Evolutionary conservation across 2,888 invertebrate species (phyloP), one percentile per base, ranked within the genome.

Genomic region (Clusia tigrina): DNA sequence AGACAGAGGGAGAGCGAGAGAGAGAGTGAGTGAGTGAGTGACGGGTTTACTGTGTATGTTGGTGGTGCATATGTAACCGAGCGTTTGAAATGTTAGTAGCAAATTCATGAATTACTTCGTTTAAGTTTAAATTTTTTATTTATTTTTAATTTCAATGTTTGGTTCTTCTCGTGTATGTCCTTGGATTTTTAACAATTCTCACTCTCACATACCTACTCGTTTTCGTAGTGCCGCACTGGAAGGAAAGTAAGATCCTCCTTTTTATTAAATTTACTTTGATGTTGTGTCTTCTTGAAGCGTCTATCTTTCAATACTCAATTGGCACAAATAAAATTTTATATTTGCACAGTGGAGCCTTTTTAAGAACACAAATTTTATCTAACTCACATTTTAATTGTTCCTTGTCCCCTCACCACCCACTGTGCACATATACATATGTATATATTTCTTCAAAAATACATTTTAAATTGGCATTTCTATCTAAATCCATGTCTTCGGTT

Each of bases 221-320:
- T n/a, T 61, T 55, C 68, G 70, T 74, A 90, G 90, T 87, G 89
- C 89, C 83, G 89, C 89, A 74, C 86, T 90, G 86, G 89, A 90
- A 85, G 89, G 89, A 85, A 89, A 88, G 88, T 89, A 85, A 88
- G 89, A 64, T 54, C 65, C 65, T 62, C 56, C 62, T 60, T 69
- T 71, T 73, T 53, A 56, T 62, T 63, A 65, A 57, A 48, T 68
- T 68, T 72, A 22, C 63, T 67, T 72, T 64, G 67, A 65, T 69
- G 67, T 70, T 70, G 54, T 54, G 54, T 48, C 22, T 48, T 20
- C 9, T 48, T 5, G 2, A 48, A 48, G 48, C 17, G 18, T 53
- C 54, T 25, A 10, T 15, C 12, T 32, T 42, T 42, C n/a, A 42
- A 20, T n/a, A 3, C 15, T 18, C 48, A 18, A 48, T 48, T 48